Evolutionary conservation across 2,113 vertebrate genomes (phyloP), one percentile per base, ranked within the genome.

Genomic region (Psammodynastes pulverulentus): DNA sequence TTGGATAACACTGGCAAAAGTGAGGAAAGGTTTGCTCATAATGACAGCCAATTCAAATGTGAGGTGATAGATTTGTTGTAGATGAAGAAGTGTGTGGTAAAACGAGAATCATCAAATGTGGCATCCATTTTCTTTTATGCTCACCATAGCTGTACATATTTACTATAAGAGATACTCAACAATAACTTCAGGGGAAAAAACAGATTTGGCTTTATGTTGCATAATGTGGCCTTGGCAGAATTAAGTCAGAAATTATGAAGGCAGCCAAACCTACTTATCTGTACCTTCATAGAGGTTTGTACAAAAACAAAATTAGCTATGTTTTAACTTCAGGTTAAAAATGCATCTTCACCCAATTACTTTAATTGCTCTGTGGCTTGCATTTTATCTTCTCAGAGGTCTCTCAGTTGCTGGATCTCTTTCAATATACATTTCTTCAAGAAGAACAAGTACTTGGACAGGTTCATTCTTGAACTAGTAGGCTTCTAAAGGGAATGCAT

Each of bases 301-400:
- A 58, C 26, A 58, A 58, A 43, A 91, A 34, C 43, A 91, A 49
- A 84, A 90, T 90, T 84, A 90, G n/a, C 43, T 86, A n/a, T 21
- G n/a, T 34, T 86, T 91, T 84, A 84, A 52, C 79, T 84, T 90
- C 52, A 34, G 52, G 19, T 79, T 51, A 90, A 49, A 90, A 51
- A 48, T 90, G 62, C 58, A 39, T 48, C 58, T 79, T 90, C 46
- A 79, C 49, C n/a, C 46, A 51, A 79, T 79, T 79, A 34, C 4
- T 19, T 90, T 84, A 49, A 67, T 46, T 19, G 19, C 34, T 90
- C 67, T 90, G 89, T 90, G 89, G 89, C 53, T 84, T 84, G 21
- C 8, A 3, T 52, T 45, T 56, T 88, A 93, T 94, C 62, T 93
- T 45, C 92, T 92, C 9, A 91, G 84, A 93, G 49, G 29, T 86